These are phyloP conservation scores for Machimus rusticus DNA, from an alignment of 2,888 invertebrate species.

Conservation along the genomic window DNA sequence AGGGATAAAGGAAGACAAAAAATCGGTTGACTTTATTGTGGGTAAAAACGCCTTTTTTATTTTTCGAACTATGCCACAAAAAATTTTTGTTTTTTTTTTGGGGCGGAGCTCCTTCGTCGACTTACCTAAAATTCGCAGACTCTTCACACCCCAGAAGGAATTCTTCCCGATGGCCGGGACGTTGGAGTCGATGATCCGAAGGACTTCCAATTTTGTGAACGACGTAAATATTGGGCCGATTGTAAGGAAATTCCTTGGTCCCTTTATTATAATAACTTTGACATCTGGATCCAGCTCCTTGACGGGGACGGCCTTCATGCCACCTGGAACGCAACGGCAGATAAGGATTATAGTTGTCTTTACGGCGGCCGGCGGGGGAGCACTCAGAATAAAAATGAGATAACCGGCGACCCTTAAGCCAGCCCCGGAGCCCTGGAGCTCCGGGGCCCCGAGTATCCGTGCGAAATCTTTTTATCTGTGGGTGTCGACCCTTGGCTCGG, in stretches of 20 bases:
- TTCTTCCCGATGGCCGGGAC: constrained; percentile 80
- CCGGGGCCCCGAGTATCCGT: neutral
- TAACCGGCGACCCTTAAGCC: constrained; percentile 2
- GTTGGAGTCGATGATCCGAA: constrained; percentile 76
- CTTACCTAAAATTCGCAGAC: constrained; percentile 64
- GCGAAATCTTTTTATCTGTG: constrained; percentile 29
- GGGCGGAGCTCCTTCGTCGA: constrained; percentile 36
- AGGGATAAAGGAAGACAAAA: constrained; percentile 2
- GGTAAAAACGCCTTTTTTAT: neutral
- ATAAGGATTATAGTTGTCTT: constrained; percentile 59
- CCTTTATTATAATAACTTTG: constrained; percentile 72
- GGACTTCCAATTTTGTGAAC: constrained; percentile 70
- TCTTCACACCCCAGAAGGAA: constrained; percentile 81
- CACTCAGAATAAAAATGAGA: constrained; percentile 37
- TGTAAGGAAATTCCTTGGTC: constrained; percentile 73
- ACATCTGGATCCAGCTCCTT: constrained; percentile 70
- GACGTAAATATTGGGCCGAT: constrained; percentile 75
- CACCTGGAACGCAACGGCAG: constrained; percentile 62
- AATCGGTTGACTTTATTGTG: constrained; percentile 47
- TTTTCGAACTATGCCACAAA: neutral
- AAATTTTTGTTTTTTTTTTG: neutral
- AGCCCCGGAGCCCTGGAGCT: neutral
- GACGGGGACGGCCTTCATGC: constrained; percentile 72
- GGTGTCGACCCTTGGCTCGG: constrained; percentile 20
- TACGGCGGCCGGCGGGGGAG: neutral